Evolutionary conservation across 2,113 vertebrate species (phyloP), one percentile per base, ranked within the genome.

Genomic region (Oryzias javanicus): DNA sequence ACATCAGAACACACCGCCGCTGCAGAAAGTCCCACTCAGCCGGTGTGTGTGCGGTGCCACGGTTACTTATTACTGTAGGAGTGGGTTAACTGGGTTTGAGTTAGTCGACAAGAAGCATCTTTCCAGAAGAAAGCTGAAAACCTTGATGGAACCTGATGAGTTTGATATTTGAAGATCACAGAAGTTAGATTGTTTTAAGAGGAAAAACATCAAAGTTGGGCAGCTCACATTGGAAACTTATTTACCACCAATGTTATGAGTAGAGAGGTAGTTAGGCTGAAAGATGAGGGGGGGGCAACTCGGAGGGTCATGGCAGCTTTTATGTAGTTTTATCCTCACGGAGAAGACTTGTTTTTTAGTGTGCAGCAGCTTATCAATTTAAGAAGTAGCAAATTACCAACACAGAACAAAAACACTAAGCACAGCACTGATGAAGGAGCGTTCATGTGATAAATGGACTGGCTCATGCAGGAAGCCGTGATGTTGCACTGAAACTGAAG

Each of bases 151-250:
- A 47, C 67, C 70, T 47, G 50, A 60, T 22, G 45, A 64, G 74
- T 48, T 22, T 49, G 64, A 48, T 56, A 35, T 55, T 75, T 42
- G 3, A 17, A 62, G 20, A 54, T 61, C 66, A 45, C 17, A 74
- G 80, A 65, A 65, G 18, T 24, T 24, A 49, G 22, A 42, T 6
- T 6, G 17, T 70, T 55, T 60, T 67, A 42, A 74, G 64, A 75
- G 55, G 67, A 51, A 49, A 35, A 77, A 47, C n/a, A 41, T 25
- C 8, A 59, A 75, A 15, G 46, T 49, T 49, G 71, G 42, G 24
- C 54, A 72, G 79, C 65, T 85, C 62, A 81, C 67, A 76, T 67
- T 66, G 79, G 68, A 84, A 79, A 80, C 69, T 69, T 42, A 78
- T 63, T 59, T 52, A 68, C 1, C 20, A 64, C 15, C 60, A 45